Percentiles rank a stretch among this genome's conserved stretches.
These are phyloP conservation scores for Nestor notabilis DNA, from an alignment of 2,113 vertebrate species.

Conservation along the genomic window DNA sequence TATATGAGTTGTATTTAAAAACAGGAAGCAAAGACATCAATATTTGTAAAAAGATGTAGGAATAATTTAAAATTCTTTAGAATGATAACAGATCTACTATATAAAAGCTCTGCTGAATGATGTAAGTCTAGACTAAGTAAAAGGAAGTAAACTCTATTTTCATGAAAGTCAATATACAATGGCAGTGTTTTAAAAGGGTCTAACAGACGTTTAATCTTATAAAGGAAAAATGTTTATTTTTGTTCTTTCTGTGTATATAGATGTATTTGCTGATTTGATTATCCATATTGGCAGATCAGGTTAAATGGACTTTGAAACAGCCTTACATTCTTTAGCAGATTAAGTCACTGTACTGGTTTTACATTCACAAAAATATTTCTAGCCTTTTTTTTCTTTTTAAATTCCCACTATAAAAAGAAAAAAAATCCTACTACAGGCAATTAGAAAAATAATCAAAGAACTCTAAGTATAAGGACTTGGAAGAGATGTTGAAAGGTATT, in stretches of 20 bases:
- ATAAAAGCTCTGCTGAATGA: conserved; percentile 49
- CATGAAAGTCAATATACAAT: conserved; percentile 74
- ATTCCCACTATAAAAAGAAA: not conserved
- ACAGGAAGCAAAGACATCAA: conserved; percentile 35
- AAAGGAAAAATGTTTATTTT: conserved; percentile 74
- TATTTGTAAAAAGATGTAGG: conserved; percentile 41
- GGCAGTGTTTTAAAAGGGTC: conserved; percentile 53
- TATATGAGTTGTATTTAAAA: conserved; percentile 41
- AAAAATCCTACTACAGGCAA: not conserved
- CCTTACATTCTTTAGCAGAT: conserved; percentile 9
- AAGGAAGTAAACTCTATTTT: conserved; percentile 69
- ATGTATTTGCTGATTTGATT: conserved; percentile 67
- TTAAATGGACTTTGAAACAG: conserved; percentile 49
- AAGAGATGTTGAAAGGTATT: conserved; percentile 61
- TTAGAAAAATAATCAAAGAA: conserved; percentile 65
- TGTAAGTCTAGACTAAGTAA: conserved; percentile 60
- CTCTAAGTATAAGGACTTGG: not conserved
- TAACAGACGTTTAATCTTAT: conserved; percentile 68
- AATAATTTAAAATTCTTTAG: conserved; percentile 31
- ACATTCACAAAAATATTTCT: conserved; percentile 12
- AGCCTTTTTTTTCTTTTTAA: not conserved
- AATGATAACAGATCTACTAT: conserved; percentile 31
- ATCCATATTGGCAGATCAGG: conserved; percentile 34
- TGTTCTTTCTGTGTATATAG: conserved; percentile 64
- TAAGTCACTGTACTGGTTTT: conserved; percentile 24